Evolutionary conservation across 92 coral and sea anemone species (phyloP), one percentile per base, ranked within the genome.

Genomic region (Plumapathes pennacea): DNA sequence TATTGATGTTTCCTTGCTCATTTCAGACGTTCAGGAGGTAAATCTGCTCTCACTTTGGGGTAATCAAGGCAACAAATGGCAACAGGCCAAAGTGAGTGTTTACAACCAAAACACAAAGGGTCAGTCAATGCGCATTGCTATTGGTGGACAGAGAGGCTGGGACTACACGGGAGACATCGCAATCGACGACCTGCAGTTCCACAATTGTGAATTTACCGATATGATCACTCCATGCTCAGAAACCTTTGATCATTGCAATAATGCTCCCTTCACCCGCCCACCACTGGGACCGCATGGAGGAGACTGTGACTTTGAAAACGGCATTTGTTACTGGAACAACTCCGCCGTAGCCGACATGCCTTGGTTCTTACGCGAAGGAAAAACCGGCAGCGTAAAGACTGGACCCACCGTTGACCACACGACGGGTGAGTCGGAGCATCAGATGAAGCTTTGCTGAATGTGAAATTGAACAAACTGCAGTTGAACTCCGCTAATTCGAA

Each of bases 361-460:
- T 5, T 92, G 98, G 98, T 71, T 66, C 10, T 64, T 76, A 13
- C 64, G 95, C 29, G 69, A 80, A 39, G 98, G 98, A 3, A 39
- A 57, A 11, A 92, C 98, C 2, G 71, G 44, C 0, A 84, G 85
- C 33, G 47, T 14, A 7, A 64, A 66, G 10, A 94, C 99, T 15
- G 99, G 99, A 12, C 99, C 99, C 1, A 13, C 71, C 1, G 45
- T 61, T 25, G 99, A 94, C 55, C 96, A 88, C 50, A 90, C 99
- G 14, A 56, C 66, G 4, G 96, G 96, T 20, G 64, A 68, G 4
- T 18, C 78, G n/a, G n/a, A n/a, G n/a, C n/a, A n/a, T n/a, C n/a
- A n/a, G n/a, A n/a, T n/a, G n/a, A n/a, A n/a, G n/a, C n/a, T n/a
- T n/a, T n/a, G n/a, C n/a, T n/a, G n/a, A n/a, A n/a, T n/a, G n/a